Conservation (phyloP, 2,888 invertebrate species). For the Glaucopsyche alexis region DNA sequence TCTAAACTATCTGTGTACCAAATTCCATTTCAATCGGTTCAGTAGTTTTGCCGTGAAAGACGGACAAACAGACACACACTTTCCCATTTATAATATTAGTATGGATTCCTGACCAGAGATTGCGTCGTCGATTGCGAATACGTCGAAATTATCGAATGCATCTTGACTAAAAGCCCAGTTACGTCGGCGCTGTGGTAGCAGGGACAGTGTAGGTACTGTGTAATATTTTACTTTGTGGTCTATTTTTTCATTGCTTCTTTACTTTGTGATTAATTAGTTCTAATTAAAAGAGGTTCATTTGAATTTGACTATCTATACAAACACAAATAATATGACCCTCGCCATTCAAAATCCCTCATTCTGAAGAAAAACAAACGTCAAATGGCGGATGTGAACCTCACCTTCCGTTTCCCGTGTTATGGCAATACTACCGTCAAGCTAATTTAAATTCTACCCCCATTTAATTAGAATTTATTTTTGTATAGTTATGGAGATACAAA, state of each 20-base stretch:
- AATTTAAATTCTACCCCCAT: constrained; percentile 18
- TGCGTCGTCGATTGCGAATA: no score
- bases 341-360: constrained; percentile 47
- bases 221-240: background rate
- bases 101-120: no score
- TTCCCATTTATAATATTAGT: no score
- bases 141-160: no score
- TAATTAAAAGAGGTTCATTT: constrained; percentile 2
- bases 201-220: no score
- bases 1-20: no score
- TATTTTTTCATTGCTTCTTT: background rate
- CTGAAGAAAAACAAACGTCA: constrained; percentile 46
- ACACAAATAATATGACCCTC: constrained; percentile 34
- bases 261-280: background rate
- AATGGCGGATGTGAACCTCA: constrained; percentile 56
- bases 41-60: no score
- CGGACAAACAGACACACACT: no score
- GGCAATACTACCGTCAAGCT: constrained; percentile 2
- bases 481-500: background rate
- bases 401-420: constrained; percentile 54
- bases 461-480: constrained; percentile 14
- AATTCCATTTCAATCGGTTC: no score
- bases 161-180: no score
- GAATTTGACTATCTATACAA: background rate
- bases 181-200: no score